phyloP scores from a whole-genome alignment of 1,140 invertebrate genomes.

The Drosophila bocki region DNA sequence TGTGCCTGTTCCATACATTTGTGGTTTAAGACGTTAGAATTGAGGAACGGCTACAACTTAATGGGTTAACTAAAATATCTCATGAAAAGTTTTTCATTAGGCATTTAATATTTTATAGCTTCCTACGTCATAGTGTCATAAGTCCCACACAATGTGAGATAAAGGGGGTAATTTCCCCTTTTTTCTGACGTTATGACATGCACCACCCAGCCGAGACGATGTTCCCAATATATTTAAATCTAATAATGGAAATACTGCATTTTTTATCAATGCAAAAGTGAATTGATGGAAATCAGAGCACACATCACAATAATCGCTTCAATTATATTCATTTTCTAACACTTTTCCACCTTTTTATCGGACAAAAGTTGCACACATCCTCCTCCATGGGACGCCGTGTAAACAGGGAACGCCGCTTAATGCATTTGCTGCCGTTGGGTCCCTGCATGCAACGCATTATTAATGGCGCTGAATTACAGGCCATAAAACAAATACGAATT shows the following conservation, averaged over 20 bases:
- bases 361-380: not conserved
- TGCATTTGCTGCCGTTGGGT: slow-evolving; percentile 12
- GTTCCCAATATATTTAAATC: not conserved
- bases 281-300: not conserved
- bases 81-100: not conserved
- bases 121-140: not conserved
- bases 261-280: not conserved
- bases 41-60: too few relatives aligned
- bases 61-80: not conserved
- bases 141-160: not conserved
- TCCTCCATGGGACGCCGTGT: not conserved
- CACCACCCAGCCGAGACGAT: not conserved
- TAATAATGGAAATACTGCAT: not conserved
- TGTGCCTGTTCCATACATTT: not conserved
- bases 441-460: slow-evolving; percentile 27
- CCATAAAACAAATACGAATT: slow-evolving; percentile 66
- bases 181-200: not conserved
- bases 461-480: slow-evolving; percentile 52
- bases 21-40: not conserved
- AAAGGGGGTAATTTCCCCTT: not conserved
- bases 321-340: slow-evolving; percentile 3
- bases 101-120: not conserved
- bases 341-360: not conserved
- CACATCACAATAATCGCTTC: not conserved
- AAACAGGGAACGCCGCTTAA: slow-evolving; percentile 6